A percentile compares a stretch with the other conserved stretches of the same genome.
Conservation (phyloP, 2,113 vertebrate genomes). For the Sapajus apella region DNA sequence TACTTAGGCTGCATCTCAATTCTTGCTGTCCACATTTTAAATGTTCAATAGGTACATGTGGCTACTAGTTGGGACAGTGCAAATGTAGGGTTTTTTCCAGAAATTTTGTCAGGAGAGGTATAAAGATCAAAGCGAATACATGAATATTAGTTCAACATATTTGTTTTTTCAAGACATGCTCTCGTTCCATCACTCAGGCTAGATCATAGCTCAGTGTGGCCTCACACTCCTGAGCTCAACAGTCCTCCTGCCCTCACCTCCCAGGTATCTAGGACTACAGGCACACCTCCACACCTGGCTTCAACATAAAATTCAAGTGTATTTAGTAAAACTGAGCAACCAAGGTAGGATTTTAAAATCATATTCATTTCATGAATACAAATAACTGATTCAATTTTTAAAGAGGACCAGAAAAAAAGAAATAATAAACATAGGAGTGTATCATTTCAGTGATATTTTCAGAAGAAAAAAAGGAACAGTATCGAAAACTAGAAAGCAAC, state of each 20-base stretch:
- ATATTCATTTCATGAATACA: background rate
- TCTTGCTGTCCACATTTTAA: background rate
- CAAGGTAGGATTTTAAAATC: background rate
- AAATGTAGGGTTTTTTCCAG: background rate
- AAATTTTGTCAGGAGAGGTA: conserved; percentile 18
- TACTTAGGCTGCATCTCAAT: background rate
- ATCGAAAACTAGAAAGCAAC: background rate
- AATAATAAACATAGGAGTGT: background rate
- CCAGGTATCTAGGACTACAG: too few relatives aligned
- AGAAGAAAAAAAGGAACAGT: background rate
- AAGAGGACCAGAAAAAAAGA: background rate
- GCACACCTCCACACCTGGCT: too few relatives aligned
- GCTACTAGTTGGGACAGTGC: background rate
- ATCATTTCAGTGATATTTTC: background rate
- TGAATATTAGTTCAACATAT: background rate
- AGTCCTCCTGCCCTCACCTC: too few relatives aligned
- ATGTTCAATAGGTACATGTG: background rate
- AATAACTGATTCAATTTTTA: background rate
- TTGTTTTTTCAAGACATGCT: too few relatives aligned
- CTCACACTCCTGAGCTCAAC: too few relatives aligned
- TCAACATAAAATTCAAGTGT: background rate
- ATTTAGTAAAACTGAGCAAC: background rate
- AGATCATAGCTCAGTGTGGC: too few relatives aligned
- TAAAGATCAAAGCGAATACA: background rate
- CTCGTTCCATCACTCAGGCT: too few relatives aligned